These are phyloP conservation scores for Rhagium mordax DNA, from an alignment of 2,888 invertebrate species.

Conservation along the genomic window DNA sequence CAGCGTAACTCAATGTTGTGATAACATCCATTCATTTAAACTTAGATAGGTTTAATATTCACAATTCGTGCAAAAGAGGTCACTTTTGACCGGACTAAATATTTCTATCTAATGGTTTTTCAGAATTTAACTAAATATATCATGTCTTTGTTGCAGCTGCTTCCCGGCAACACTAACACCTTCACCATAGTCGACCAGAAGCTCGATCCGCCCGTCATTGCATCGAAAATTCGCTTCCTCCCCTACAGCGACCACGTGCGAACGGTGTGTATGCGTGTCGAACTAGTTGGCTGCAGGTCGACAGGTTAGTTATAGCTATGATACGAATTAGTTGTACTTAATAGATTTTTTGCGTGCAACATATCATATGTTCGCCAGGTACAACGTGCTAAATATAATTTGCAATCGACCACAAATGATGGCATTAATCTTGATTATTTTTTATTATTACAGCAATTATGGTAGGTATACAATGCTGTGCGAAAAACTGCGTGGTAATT, in stretches of 20 bases:
- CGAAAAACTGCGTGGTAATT: neutral
- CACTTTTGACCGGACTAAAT: too few relatives aligned
- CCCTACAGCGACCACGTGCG: constrained; percentile 85
- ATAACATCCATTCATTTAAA: too few relatives aligned
- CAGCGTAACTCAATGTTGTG: too few relatives aligned
- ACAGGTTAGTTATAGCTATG: constrained; percentile 74
- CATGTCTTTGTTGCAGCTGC: constrained; percentile 74
- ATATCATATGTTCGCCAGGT: neutral
- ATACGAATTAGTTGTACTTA: constrained; percentile 17
- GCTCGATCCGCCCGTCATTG: constrained; percentile 84
- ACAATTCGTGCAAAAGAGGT: too few relatives aligned
- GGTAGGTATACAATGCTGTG: neutral
- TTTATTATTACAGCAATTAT: neutral
- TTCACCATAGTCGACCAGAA: constrained; percentile 82
- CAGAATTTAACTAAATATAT: neutral
- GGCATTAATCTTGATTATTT: constrained; percentile 15
- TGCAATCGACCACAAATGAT: constrained; percentile 6
- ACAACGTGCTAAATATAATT: constrained; percentile 31
- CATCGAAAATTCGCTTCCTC: constrained; percentile 83
- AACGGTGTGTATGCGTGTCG: constrained; percentile 87
- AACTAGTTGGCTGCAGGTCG: constrained; percentile 86
- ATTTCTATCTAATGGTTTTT: neutral
- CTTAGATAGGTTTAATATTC: too few relatives aligned
- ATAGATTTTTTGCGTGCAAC: constrained; percentile 33
- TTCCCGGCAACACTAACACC: constrained; percentile 86